Base-by-base conservation (phyloP, 2,797 vertebrate species). In the Etheostoma perlongum region DNA sequence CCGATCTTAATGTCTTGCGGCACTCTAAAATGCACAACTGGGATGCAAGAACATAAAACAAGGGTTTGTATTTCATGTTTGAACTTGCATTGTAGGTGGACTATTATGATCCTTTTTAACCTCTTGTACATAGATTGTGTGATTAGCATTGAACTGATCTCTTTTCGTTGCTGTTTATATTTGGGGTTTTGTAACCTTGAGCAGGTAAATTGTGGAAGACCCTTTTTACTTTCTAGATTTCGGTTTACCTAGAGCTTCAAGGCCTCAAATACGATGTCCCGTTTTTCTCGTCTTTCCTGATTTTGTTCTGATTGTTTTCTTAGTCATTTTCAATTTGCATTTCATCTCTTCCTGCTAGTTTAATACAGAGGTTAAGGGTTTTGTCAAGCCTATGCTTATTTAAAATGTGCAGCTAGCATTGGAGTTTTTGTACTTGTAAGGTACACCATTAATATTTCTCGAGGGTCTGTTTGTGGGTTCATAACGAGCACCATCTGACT, bases 31-130 rank as follows among this genome's bases (percentile, higher is more conserved):
- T 81, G 53, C 33, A 48, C 60, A 81, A 63, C 64, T 21, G 30
- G 60, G 47, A 72, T 72, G 70, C 44, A 60, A 21, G 19, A 57
- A 27, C 44, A 67, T 70, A 74, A 76, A 42, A 75, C 30, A 70
- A 68, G 36, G 66, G 36, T 85, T 86, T 85, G 54, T 74, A 77
- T 76, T 81, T 87, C 57, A 80, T 54, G 6, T 78, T 70, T 49
- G 60, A 77, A 68, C 66, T 79, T 73, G 5, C 33, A 16, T 80
- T 47, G 36, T 78, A 44, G 58, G 48, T 61, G 23, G 52, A 55
- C 49, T 58, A 4, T 60, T 33, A 15, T 47, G 13, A 72, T 74
- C 46, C 12, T 54, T 86, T 89, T 85, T 78, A 78, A 78, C 48
- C 52, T 76, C 51, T 71, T 89, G 81, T 88, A 87, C 67, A 80